A percentile compares a stretch with the other conserved stretches of the same genome.
Evolutionary conservation across 2,888 invertebrate genomes (phyloP).

Genomic region (Orthonevra nobilis): DNA sequence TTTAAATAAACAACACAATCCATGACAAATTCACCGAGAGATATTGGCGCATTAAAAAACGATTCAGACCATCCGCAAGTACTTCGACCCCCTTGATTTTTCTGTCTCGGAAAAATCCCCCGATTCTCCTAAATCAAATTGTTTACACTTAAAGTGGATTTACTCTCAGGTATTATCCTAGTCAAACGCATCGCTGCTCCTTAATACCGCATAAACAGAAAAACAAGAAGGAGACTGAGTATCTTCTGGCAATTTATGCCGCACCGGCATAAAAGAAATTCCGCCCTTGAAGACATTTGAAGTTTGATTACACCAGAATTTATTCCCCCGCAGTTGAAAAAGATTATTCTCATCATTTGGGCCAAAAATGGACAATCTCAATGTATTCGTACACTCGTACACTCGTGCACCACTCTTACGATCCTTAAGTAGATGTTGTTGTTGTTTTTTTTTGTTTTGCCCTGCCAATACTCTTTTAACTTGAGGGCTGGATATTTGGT

Average conservation of each 20-base stretch:
- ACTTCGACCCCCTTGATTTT: background rate
- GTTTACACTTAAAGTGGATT: constrained; percentile 39
- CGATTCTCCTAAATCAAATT: constrained; percentile 49
- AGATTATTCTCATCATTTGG: constrained; percentile 33
- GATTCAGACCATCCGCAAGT: constrained; percentile 1
- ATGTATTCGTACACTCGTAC: constrained; percentile 11
- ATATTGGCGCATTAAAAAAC: constrained; percentile 18
- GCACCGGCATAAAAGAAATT: constrained; percentile 57
- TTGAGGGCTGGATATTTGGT: background rate
- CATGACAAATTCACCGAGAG: background rate
- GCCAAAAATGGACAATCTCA: constrained; percentile 17
- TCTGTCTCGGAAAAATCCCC: background rate
- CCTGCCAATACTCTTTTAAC: no score
- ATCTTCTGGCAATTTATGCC: constrained; percentile 12
- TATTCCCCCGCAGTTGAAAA: constrained; percentile 45
- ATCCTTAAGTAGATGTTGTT: no score
- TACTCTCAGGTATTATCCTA: constrained; percentile 32
- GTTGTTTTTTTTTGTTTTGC: no score
- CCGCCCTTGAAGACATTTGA: constrained; percentile 9
- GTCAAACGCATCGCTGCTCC: constrained; percentile 19
- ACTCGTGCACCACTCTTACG: constrained; percentile 21
- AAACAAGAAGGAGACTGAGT: background rate
- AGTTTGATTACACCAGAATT: constrained; percentile 62
- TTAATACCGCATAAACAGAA: constrained; percentile 28
- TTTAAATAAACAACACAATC: background rate